A percentile compares a stretch with the other conserved stretches of the same genome.
Conservation (phyloP, 2,113 vertebrate genomes). For the Lasiurus cinereus region DNA sequence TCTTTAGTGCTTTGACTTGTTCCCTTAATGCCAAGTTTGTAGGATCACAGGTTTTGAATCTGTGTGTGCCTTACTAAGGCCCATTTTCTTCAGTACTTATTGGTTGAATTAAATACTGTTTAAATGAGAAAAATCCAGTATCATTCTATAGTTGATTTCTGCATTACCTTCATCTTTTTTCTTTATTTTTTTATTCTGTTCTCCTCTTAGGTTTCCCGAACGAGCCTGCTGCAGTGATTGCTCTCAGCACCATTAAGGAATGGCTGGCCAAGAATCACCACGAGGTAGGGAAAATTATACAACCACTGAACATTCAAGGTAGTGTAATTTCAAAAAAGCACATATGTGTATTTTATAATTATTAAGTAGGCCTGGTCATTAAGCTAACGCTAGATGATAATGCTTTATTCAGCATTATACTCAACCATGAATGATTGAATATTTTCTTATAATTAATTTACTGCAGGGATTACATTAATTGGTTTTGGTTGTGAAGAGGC, state of each 20-base stretch:
- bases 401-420: not conserved
- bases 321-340: not conserved
- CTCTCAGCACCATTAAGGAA: conserved; percentile 93
- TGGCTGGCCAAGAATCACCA: conserved; percentile 94
- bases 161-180: conserved; percentile 14
- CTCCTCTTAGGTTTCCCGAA: conserved; percentile 95
- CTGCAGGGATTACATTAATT: not conserved
- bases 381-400: not conserved
- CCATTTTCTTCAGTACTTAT: not conserved
- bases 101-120: not conserved
- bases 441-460: conserved; percentile 25
- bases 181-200: conserved; percentile 65
- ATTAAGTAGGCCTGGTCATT: not conserved
- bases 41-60: not conserved
- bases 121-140: not conserved
- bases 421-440: not conserved
- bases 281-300: conserved; percentile 89
- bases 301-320: not conserved
- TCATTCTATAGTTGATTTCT: not conserved
- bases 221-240: conserved; percentile 95
- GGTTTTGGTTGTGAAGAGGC: not conserved
- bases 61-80: not conserved
- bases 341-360: not conserved
- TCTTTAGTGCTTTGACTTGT: not conserved
- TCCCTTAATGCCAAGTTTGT: not conserved